Conservation (phyloP, 2,888 invertebrate species). For the Cinara cedri region DNA sequence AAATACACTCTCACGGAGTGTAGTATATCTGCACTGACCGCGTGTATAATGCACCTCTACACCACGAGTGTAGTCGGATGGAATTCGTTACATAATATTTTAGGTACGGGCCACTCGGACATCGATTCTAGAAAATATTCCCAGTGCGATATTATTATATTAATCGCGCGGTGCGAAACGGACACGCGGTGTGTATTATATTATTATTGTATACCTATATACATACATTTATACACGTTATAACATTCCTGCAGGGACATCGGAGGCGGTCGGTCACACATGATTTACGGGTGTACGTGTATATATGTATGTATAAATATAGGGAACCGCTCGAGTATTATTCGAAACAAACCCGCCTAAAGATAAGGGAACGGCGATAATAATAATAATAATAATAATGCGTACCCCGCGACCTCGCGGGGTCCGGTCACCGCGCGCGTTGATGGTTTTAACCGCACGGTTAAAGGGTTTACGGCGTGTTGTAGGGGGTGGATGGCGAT, state of each 20-base stretch:
- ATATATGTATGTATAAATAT: too few species aligned
- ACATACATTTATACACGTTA: neutral
- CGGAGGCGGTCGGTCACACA: slow-evolving; percentile 15
- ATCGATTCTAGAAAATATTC: slow-evolving; percentile 26
- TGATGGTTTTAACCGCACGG: slow-evolving; percentile 34
- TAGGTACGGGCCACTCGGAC: too few species aligned
- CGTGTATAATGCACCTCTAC: too few species aligned
- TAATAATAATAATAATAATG: too few species aligned
- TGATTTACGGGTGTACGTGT: slow-evolving; percentile 47
- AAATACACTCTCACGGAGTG: too few species aligned
- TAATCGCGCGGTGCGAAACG: neutral
- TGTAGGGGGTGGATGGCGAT: neutral
- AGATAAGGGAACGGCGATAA: slow-evolving; percentile 43
- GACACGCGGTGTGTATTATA: neutral
- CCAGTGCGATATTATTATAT: slow-evolving; percentile 15
- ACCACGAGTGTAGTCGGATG: too few species aligned
- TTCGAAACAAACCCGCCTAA: slow-evolving; percentile 35
- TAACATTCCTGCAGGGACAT: slow-evolving; percentile 8
- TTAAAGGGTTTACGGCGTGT: too few species aligned
- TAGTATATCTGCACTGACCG: too few species aligned
- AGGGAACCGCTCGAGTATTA: slow-evolving; percentile 6
- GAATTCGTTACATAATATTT: too few species aligned
- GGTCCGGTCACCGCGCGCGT: slow-evolving; percentile 32
- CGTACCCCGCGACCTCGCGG: too few species aligned
- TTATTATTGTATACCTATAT: too few species aligned